Conservation (phyloP, 92 coral and sea anemone species). For the Muricea muricata region DNA sequence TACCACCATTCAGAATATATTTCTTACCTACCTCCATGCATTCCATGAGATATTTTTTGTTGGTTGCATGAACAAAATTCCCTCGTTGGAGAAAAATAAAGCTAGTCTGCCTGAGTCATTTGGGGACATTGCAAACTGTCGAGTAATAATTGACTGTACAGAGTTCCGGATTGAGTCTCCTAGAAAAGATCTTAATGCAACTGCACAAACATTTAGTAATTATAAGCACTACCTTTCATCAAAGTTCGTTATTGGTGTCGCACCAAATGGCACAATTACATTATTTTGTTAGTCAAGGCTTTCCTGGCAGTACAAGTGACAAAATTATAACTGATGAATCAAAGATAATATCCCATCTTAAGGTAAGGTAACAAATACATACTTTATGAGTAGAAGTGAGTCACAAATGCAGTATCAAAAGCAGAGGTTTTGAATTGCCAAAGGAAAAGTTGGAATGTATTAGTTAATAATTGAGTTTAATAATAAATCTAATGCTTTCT, state of each 20-base stretch:
- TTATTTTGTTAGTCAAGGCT: slow-evolving; percentile 68
- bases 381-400: too few species aligned
- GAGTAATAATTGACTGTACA: too few species aligned
- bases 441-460: too few species aligned
- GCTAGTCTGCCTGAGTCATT: slow-evolving; percentile 68
- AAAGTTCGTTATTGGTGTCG: slow-evolving; percentile 68
- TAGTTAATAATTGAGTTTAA: too few species aligned
- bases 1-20: slow-evolving; percentile 39
- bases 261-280: slow-evolving; percentile 72
- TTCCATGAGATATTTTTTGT: slow-evolving; percentile 29
- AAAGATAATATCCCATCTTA: slow-evolving; percentile 11
- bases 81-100: slow-evolving; percentile 67
- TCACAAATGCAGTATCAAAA: too few species aligned
- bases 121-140: slow-evolving; percentile 56
- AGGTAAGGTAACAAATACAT: too few species aligned
- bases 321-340: slow-evolving; percentile 61
- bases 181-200: slow-evolving; percentile 46
- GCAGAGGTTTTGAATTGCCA: too few species aligned
- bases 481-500: too few species aligned
- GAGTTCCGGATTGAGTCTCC: slow-evolving; percentile 19
- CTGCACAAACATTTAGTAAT: slow-evolving; percentile 47
- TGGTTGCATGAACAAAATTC: slow-evolving; percentile 59
- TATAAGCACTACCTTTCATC: slow-evolving; percentile 63
- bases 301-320: slow-evolving; percentile 70
- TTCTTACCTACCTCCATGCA: slow-evolving; percentile 13